Evolutionary conservation across 2,797 vertebrate genomes (phyloP), one percentile per base, ranked within the genome.

Genomic region (Tragelaphus oryx): DNA sequence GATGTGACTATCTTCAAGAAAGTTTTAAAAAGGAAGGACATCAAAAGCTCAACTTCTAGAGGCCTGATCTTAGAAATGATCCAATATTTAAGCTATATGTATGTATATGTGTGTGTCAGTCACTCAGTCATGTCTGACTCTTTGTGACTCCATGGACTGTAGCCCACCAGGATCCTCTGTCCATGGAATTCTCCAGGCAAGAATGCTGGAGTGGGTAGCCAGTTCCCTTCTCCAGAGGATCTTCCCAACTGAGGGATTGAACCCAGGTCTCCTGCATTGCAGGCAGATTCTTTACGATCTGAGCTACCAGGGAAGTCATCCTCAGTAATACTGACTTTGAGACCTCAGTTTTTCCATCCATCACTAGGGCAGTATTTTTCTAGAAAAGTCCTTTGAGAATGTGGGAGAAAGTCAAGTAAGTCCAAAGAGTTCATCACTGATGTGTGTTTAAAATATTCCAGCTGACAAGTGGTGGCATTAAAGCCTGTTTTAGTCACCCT

Each of bases 371-470:
- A 91, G 14, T 46, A 74, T 80, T 78, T 94, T 74, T 44, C 78
- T 89, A 48, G 48, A 30, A 75, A 82, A 87, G 8, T 92, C 28
- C 57, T 89, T 74, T 87, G 75, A 62, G 44, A 90, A 87, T 37
- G 10, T 80, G 54, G n/a, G 46, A 85, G 8, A 78, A 95, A 95
- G 30, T 22, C 50, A 60, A 93, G 57, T 41, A 57, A 91, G 14
- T 6, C 71, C 86, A 60, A 84, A 79, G 30, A 5, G 11, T 87
- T 95, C 86, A 91, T 85, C 26, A 79, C 65, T 44, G 41, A 17
- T 57, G 6, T 87, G 30, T 78, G 87, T 95, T 92, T 94, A 71
- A 92, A 95, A 93, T 83, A 94, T 57, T 82, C 65, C 88, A 71
- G 60, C 74, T 96, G 60, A 97, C 82, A 93, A 87, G 46, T 28